A percentile compares a stretch with the other conserved stretches of the same genome.
phyloP scores from a whole-genome alignment of 1,140 invertebrate genomes.

The Caenorhabditis tropicalis region DNA sequence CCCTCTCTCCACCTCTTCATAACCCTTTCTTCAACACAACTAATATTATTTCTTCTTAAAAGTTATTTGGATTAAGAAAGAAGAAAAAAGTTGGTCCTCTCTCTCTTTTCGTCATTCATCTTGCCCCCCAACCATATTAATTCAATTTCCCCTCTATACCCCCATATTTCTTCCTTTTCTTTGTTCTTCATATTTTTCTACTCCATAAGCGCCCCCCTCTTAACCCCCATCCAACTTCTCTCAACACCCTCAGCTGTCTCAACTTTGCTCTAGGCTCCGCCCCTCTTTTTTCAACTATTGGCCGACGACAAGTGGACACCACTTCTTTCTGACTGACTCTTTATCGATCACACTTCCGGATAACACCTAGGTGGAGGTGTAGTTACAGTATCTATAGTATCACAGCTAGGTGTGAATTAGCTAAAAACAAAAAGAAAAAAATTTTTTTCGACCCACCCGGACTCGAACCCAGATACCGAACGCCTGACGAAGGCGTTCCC shows the following conservation, averaged over 20 bases:
- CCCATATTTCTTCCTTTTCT: neutral
- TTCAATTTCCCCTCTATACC: constrained; percentile 11
- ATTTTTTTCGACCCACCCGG: too few relatives aligned
- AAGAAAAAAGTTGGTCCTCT: neutral
- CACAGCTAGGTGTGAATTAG: too few relatives aligned
- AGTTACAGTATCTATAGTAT: too few relatives aligned
- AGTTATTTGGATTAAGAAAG: neutral
- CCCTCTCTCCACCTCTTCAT: too few relatives aligned
- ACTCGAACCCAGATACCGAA: too few relatives aligned
- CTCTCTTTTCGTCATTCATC: constrained; percentile 17
- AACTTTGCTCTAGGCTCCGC: constrained; percentile 5
- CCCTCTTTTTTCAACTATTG: constrained; percentile 1
- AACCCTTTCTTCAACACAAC: neutral
- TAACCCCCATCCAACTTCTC: neutral
- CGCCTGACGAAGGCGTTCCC: too few relatives aligned
- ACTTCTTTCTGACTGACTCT: too few relatives aligned
- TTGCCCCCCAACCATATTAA: neutral
- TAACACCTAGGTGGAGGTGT: too few relatives aligned
- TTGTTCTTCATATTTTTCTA: neutral
- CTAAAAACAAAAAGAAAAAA: too few relatives aligned
- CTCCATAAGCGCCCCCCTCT: neutral
- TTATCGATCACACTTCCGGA: too few relatives aligned
- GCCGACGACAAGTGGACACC: neutral
- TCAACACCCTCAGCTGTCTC: neutral
- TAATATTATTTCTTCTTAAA: too few relatives aligned